phyloP scores from a whole-genome alignment of 1,140 invertebrate genomes.

The Argopecten irradians region DNA sequence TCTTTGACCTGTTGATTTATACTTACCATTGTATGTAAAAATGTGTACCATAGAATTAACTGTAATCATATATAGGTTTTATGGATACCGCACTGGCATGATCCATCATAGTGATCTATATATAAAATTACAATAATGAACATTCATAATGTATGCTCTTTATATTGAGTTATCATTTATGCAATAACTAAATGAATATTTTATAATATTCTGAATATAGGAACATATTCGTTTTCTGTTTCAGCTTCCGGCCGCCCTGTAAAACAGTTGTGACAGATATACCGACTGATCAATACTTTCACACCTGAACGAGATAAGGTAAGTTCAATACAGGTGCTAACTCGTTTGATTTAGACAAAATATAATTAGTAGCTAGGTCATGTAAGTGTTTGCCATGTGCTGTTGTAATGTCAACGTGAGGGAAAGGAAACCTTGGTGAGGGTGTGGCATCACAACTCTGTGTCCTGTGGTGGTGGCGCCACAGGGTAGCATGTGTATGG shows the following conservation, averaged over 20 bases:
- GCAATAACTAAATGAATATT: neutral
- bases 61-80: too few relatives aligned
- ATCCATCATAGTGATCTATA: too few relatives aligned
- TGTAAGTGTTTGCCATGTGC: neutral
- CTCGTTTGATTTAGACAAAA: slow-evolving; percentile 5
- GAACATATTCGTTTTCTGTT: neutral
- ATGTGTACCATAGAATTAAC: too few relatives aligned
- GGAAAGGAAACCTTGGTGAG: neutral
- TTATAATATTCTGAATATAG: neutral
- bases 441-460: neutral
- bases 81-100: too few relatives aligned
- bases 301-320: slow-evolving; percentile 7
- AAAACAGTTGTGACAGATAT: neutral
- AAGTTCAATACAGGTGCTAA: slow-evolving; percentile 5
- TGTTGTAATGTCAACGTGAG: neutral
- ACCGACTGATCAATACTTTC: neutral
- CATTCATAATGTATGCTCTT: neutral
- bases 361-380: slow-evolving; percentile 22
- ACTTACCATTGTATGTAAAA: too few relatives aligned
- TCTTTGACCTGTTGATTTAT: too few relatives aligned
- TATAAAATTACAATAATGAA: too few relatives aligned
- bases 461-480: too few relatives aligned
- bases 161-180: neutral
- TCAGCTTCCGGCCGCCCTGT: neutral
- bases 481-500: neutral